These are phyloP conservation scores for Loripinus fragilis DNA, from an alignment of 2,888 invertebrate species.

Conservation along the genomic window DNA sequence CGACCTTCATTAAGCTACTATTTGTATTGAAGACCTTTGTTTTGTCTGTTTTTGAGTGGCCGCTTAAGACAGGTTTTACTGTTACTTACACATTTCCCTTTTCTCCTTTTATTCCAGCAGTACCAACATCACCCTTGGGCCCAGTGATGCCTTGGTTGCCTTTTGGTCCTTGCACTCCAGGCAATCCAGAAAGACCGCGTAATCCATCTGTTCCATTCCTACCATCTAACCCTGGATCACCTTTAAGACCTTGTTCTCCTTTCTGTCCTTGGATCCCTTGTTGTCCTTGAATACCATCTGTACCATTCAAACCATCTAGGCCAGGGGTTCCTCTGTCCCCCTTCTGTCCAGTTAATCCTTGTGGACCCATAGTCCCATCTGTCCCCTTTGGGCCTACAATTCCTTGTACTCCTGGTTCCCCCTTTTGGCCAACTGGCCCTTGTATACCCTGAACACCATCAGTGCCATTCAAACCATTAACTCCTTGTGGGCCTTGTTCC, in stretches of 20 bases:
- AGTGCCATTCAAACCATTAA: conserved; percentile 17
- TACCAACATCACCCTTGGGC: conserved; percentile 34
- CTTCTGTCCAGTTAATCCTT: conserved; percentile 30
- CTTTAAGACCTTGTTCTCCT: conserved; percentile 3
- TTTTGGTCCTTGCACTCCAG: conserved; percentile 45
- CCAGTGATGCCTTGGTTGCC: conserved; percentile 38
- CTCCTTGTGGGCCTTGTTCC: conserved; percentile 5
- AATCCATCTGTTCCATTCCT: conserved; percentile 9
- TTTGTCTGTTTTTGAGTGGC: no score
- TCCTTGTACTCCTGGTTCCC: conserved; percentile 63
- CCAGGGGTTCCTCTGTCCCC: conserved; percentile 47
- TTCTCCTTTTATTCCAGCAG: conserved; percentile 39
- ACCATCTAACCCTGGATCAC: conserved; percentile 24
- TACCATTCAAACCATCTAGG: conserved; percentile 22
- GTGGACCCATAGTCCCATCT: background rate
- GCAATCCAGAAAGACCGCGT: conserved; percentile 34
- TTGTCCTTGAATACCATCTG: conserved; percentile 25
- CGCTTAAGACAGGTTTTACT: no score
- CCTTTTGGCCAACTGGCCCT: conserved; percentile 20
- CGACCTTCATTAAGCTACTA: no score
- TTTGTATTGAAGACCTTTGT: no score
- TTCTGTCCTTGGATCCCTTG: conserved; percentile 18
- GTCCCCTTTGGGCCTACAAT: conserved; percentile 36
- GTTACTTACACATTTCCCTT: conserved; percentile 46
- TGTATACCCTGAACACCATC: conserved; percentile 3